A percentile compares a stretch with the other conserved stretches of the same genome.
phyloP scores from a whole-genome alignment of 2,888 invertebrate genomes.

The Griposia aprilina region DNA sequence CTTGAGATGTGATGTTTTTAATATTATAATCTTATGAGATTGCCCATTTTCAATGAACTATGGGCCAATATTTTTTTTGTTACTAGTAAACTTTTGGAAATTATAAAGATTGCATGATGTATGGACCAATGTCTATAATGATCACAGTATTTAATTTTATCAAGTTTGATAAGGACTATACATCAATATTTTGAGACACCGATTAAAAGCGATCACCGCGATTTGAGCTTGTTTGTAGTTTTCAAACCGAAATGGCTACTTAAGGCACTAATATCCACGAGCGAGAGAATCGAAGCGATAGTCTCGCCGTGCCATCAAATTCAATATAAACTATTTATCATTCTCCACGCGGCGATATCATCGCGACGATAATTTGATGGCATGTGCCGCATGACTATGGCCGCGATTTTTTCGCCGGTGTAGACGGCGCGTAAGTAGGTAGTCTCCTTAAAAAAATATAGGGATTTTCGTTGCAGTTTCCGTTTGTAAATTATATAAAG shows the following conservation, averaged over 20 bases:
- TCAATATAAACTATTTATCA: not conserved
- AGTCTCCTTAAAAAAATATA: not conserved
- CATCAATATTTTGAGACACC: not conserved
- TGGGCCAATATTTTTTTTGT: not conserved
- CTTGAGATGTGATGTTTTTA: conserved; percentile 29
- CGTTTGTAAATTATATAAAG: conserved; percentile 56
- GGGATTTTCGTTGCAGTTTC: conserved; percentile 4
- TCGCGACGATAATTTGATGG: not conserved
- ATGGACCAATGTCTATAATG: conserved; percentile 13
- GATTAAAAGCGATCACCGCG: not conserved
- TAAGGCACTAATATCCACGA: not conserved
- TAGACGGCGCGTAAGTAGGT: not conserved
- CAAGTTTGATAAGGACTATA: not conserved
- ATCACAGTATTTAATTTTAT: not conserved
- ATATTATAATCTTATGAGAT: conserved; percentile 3
- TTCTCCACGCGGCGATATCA: not conserved
- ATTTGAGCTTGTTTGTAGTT: not conserved
- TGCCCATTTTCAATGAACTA: not conserved
- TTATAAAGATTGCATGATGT: not conserved
- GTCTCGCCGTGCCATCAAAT: not conserved
- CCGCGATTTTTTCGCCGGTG: not conserved
- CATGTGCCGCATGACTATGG: not conserved
- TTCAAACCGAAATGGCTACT: not conserved
- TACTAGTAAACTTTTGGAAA: not conserved
- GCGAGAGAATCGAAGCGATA: not conserved